Percentiles rank a stretch among this genome's conserved stretches.
Conservation (phyloP, 1,140 invertebrate species). For the Magallana ariakensis region DNA sequence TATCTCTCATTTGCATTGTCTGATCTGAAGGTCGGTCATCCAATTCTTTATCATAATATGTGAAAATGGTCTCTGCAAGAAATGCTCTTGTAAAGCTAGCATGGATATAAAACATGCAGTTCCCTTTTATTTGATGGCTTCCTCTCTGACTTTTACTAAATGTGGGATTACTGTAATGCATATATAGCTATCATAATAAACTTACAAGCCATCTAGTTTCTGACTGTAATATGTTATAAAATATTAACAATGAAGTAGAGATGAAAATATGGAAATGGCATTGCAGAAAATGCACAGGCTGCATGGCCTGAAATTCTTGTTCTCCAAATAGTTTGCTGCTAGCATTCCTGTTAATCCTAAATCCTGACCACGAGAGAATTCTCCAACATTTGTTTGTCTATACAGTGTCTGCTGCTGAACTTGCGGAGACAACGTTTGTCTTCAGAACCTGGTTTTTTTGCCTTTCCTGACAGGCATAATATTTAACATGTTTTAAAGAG, state of each 20-base stretch:
- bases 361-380: conserved; percentile 5
- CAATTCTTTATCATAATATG: background rate
- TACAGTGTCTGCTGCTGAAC: conserved; percentile 24
- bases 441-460: background rate
- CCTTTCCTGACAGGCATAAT: background rate
- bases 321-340: conserved; percentile 4
- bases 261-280: too few species aligned
- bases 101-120: too few species aligned
- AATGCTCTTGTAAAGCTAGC: too few species aligned
- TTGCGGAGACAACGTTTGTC: background rate
- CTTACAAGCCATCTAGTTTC: too few species aligned
- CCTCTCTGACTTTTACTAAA: too few species aligned
- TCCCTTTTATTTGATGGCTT: too few species aligned
- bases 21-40: background rate
- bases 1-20: background rate
- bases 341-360: conserved; percentile 21
- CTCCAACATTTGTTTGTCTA: conserved; percentile 11
- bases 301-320: too few species aligned
- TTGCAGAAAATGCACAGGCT: too few species aligned
- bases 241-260: too few species aligned
- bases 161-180: too few species aligned
- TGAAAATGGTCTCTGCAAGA: background rate
- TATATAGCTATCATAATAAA: too few species aligned
- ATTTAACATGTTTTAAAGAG: conserved; percentile 10
- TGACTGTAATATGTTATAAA: too few species aligned